phyloP scores from a whole-genome alignment of 2,888 invertebrate species.

The Ophraella communa region DNA sequence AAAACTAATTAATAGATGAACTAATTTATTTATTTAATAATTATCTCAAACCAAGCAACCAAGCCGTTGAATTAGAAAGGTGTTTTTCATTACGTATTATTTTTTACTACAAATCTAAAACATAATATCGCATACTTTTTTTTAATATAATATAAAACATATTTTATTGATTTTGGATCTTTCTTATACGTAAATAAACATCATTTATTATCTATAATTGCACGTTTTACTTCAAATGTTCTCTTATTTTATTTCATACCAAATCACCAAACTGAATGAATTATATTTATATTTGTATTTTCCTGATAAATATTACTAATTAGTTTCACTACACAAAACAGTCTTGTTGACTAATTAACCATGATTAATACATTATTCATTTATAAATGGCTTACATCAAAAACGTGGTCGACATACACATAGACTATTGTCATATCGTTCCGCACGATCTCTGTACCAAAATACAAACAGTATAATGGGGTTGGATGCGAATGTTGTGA shows the following conservation, averaged over 20 bases:
- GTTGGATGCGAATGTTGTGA: slow-evolving; percentile 16
- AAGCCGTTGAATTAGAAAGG: too few relatives aligned
- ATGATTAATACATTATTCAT: slow-evolving; percentile 40
- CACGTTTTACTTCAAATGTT: slow-evolving; percentile 1
- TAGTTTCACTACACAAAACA: slow-evolving; percentile 38
- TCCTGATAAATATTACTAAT: slow-evolving; percentile 35
- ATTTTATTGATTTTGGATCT: neutral
- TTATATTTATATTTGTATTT: slow-evolving; percentile 33
- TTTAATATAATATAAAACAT: too few relatives aligned
- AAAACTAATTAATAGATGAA: too few relatives aligned
- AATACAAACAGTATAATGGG: slow-evolving; percentile 38
- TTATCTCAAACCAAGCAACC: too few relatives aligned
- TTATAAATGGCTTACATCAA: slow-evolving; percentile 36
- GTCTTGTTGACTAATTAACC: slow-evolving; percentile 39
- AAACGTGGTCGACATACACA: slow-evolving; percentile 38
- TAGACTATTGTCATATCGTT: slow-evolving; percentile 28
- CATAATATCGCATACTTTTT: too few relatives aligned
- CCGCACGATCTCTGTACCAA: slow-evolving; percentile 37
- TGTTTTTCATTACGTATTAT: too few relatives aligned
- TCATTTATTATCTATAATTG: neutral
- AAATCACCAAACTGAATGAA: slow-evolving; percentile 31
- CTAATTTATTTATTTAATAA: too few relatives aligned
- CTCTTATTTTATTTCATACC: slow-evolving; percentile 25
- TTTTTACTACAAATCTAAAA: too few relatives aligned
- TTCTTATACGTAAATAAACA: neutral